Base-by-base conservation (phyloP, 2,797 vertebrate species). In the Silurus aristotelis region DNA sequence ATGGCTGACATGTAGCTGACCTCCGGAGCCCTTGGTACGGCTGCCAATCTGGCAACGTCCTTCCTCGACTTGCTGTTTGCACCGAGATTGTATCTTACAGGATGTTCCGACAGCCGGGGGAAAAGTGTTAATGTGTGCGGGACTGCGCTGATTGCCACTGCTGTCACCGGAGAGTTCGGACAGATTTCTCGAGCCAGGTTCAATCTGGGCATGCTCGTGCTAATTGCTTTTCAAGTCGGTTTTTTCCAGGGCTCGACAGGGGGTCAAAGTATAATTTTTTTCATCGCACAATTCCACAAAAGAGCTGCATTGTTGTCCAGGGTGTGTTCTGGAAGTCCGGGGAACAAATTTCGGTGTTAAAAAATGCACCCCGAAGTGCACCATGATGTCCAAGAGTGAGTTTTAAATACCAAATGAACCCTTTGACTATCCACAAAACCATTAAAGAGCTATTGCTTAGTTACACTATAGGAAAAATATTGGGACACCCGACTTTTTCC, bases 1-100 rank as follows among this genome's bases (percentile, higher is more conserved):
- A 86, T 6, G 12, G 20, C 80, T 85, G 84, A 83, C 86, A 86
- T 63, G 80, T 84, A 87, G 84, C 85, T 84, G 83, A 87, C 84
- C 87, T 87, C 58, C 9, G 25, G 83, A 66, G 72, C 25, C 87
- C 67, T 76, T 22, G 46, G 73, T 52, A 66, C 46, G 58, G 48
- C 48, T 61, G 38, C 55, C 75, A 20, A 68, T 71, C 83, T 25
- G 6, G 43, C 85, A 81, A 60, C 73, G 55, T 61, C 22, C 58
- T 70, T 48, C 31, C 61, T 63, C 5, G 19, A 60, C 72, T 60
- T 58, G 56, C 56, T 80, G 67, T 80, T 86, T 84, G 77, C 67
- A 55, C 83, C 3, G n/a, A 79, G 87, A 86, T 70, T 85, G n/a
- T 75, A 85, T 85, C 80, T 86, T 85, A 85, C 84, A 86, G 75